Base-by-base conservation (phyloP, 2,797 vertebrate species). In the Echeneis naucrates region DNA sequence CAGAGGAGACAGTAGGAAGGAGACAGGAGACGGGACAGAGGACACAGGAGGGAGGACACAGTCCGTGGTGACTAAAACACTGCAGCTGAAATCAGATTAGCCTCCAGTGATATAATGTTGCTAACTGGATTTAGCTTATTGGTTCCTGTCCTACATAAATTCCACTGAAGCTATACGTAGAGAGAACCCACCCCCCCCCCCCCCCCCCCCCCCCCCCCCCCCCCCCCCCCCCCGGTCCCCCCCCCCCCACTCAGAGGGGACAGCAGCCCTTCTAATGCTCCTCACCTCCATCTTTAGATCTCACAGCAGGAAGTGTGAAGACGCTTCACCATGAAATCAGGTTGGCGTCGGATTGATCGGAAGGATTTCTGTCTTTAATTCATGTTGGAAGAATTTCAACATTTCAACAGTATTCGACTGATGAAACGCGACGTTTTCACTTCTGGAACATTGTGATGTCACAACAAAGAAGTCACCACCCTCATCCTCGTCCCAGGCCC, bases 61-160 rank as follows among this genome's bases (percentile, higher is more conserved):
- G 75, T 59, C 83, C 74, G 84, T 80, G 88, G 87, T 72, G 82
- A 88, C 84, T 91, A 84, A 91, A 92, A 91, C 86, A 89, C 87
- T 88, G 81, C 47, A 82, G 70, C 71, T 76, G 68, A 91, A 93
- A 95, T 94, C 94, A 86, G 91, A 94, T 95, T 94, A 92, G 72
- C 75, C 77, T 77, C 80, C 88, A 78, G 89, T 89, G 81, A 90
- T 91, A 94, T 93, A 92, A 94, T 92, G 91, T 89, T 85, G 87
- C 84, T 94, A 92, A 94, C 86, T 88, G 72, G 90, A 92, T 94
- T 95, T 92, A 83, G 38, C 87, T 93, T 87, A 91, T 93, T 94
- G 92, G 92, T 93, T 91, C 90, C 89, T 92, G 90, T 86, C 91
- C 87, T 92, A 93, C 90, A 89, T 92, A 93, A 93, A 94, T 94